phyloP scores from a whole-genome alignment of 92 coral and sea anemone species.

The Porites lobata region DNA sequence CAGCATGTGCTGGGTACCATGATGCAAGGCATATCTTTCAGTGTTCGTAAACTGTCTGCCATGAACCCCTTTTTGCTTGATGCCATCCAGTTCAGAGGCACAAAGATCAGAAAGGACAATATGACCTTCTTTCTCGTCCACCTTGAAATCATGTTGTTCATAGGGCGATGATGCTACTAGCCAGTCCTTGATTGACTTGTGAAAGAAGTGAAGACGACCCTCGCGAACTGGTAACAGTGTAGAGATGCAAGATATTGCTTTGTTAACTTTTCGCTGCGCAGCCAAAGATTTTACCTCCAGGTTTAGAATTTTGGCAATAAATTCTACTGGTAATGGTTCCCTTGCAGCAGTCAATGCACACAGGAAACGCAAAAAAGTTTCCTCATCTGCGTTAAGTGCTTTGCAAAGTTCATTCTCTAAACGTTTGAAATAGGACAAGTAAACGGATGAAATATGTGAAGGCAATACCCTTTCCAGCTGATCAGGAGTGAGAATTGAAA shows the following conservation, averaged over 20 bases:
- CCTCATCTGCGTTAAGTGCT: too few relatives aligned
- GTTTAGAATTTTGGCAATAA: too few relatives aligned
- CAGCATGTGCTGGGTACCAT: conserved; percentile 40
- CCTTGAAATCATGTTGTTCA: conserved; percentile 36
- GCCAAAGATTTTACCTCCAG: too few relatives aligned
- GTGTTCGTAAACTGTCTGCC: background rate
- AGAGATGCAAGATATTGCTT: conserved; percentile 45
- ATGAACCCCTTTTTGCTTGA: conserved; percentile 10
- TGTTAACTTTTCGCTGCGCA: too few relatives aligned
- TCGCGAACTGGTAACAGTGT: background rate
- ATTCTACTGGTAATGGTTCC: too few relatives aligned
- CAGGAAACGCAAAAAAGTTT: too few relatives aligned
- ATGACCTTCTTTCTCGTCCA: conserved; percentile 58
- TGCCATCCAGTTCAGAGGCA: background rate
- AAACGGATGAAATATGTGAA: too few relatives aligned
- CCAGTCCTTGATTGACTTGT: conserved; percentile 77
- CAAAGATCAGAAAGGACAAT: conserved; percentile 55
- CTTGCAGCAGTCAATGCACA: too few relatives aligned
- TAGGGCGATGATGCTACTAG: background rate
- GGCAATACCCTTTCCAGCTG: too few relatives aligned
- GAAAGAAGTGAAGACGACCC: conserved; percentile 50
- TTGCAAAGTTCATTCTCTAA: too few relatives aligned
- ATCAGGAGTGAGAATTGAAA: too few relatives aligned
- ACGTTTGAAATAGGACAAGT: too few relatives aligned
- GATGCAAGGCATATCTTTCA: conserved; percentile 31